Base-by-base conservation (phyloP, 2,888 invertebrate species). In the Amblyteles armatorius region DNA sequence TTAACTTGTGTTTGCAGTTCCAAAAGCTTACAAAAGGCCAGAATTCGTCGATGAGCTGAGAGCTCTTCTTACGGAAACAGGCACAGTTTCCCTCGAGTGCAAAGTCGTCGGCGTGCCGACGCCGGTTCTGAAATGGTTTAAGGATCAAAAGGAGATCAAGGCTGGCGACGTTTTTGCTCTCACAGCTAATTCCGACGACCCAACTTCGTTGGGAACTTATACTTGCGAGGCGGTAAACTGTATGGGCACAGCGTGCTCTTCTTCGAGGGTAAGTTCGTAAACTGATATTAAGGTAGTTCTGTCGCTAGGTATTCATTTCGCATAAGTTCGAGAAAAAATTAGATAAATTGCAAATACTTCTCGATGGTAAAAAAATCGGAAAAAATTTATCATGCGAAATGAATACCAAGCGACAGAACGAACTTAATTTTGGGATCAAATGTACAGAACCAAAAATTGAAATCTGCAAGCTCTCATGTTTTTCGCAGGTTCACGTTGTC, bases 61-160 rank as follows among this genome's bases (percentile, higher is more conserved):
- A 44, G 97, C 98, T 1, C 95, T 98, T 83, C 95, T 98, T 44
- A 98, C 98, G 0, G 97, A 97, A 92, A 97, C 97, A 89, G 98
- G 98, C 60, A 97, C 97, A 0, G 98, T 98, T 13, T 97, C 98
- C 0, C 94, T 99, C 86, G 98, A 98, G 94, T 98, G 98, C 93
- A 98, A 98, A 93, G 98, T 98, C 26, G 96, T 98, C 74, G 98
- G 98, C 19, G 97, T 98, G n/a, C 98, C 98, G 1, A 97, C 98
- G 0, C 97, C 97, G 0, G 95, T 96, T 26, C 92, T 97, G 81
- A 95, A 96, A 84, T 97, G 97, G 97, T 97, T 96, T 93, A 97
- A 98, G 95, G 98, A 98, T 93, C 97, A 97, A 84, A 96, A 96
- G 87, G 98, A 98, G 93, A 98, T 98, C 87, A 97, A 97, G 93